These are phyloP conservation scores for Petrocephalus zakoni DNA, from an alignment of 2,113 vertebrate genomes.

Conservation along the genomic window DNA sequence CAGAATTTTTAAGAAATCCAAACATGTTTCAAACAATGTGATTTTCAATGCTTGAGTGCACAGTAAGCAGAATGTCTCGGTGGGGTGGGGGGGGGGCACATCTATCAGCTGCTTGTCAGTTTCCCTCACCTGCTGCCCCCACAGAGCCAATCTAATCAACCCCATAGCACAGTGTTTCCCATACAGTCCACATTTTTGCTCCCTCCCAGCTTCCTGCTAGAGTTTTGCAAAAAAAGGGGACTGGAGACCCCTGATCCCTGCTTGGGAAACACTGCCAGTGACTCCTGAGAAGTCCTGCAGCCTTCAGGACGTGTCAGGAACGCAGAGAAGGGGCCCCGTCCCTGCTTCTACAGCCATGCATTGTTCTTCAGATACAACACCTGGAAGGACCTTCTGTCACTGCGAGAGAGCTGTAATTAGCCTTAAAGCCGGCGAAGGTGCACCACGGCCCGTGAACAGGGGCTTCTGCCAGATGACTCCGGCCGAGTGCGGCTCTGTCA, in stretches of 20 bases:
- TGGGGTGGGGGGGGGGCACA: not conserved
- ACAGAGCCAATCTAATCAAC: not conserved
- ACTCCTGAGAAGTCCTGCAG: not conserved
- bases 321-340: not conserved
- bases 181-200: not conserved
- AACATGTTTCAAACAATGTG: not conserved
- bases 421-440: conserved; percentile 22
- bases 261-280: not conserved
- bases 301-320: not conserved
- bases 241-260: too few relatives aligned
- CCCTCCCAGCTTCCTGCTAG: too few relatives aligned
- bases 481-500: conserved; percentile 45
- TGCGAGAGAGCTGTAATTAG: conserved; percentile 52
- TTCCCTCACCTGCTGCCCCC: not conserved
- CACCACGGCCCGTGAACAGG: not conserved
- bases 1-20: not conserved
- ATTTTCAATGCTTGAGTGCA: not conserved
- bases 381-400: conserved; percentile 38
- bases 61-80: not conserved
- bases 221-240: not conserved
- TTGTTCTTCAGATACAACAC: conserved; percentile 40
- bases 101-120: not conserved
- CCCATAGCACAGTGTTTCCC: not conserved
- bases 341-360: conserved; percentile 17
- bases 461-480: conserved; percentile 24